These are phyloP conservation scores for Gadus chalcogrammus DNA, from an alignment of 2,113 vertebrate species.

Conservation along the genomic window DNA sequence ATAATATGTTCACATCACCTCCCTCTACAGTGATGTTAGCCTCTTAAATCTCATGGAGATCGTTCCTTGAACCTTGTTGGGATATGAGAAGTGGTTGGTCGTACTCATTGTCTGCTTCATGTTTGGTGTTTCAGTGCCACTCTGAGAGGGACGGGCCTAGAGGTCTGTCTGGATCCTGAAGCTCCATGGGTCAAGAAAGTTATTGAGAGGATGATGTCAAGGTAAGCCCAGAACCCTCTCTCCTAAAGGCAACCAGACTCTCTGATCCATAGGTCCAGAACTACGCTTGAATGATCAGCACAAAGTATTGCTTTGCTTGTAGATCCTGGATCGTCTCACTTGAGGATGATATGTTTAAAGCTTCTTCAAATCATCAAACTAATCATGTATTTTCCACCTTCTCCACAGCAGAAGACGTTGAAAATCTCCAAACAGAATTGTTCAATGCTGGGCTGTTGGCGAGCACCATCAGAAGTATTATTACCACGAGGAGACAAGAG, in stretches of 20 bases:
- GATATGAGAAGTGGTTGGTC: neutral
- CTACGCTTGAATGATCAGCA: neutral
- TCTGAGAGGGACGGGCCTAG: conserved; percentile 57
- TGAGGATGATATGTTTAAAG: neutral
- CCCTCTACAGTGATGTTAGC: neutral
- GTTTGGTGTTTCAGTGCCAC: conserved; percentile 67
- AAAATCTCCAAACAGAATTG: no score
- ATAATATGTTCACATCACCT: neutral
- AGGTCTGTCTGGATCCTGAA: conserved; percentile 70
- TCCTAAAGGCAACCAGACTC: no score
- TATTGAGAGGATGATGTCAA: conserved; percentile 52
- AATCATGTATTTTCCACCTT: no score
- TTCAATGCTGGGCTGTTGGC: no score
- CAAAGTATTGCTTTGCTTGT: neutral
- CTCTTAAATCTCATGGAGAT: neutral
- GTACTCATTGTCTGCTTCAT: conserved; percentile 9
- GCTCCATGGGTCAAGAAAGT: conserved; percentile 75
- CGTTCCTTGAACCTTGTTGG: no score
- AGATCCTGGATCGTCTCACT: neutral
- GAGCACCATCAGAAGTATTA: no score
- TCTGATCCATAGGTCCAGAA: conserved; percentile 10
- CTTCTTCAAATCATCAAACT: neutral
- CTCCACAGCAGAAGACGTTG: no score
- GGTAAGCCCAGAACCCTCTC: no score
- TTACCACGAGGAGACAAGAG: no score